Percentiles rank a stretch among this genome's conserved stretches.
These are phyloP conservation scores for Speoplatyrhinus poulsoni DNA, from an alignment of 2,113 vertebrate genomes.

Conservation along the genomic window DNA sequence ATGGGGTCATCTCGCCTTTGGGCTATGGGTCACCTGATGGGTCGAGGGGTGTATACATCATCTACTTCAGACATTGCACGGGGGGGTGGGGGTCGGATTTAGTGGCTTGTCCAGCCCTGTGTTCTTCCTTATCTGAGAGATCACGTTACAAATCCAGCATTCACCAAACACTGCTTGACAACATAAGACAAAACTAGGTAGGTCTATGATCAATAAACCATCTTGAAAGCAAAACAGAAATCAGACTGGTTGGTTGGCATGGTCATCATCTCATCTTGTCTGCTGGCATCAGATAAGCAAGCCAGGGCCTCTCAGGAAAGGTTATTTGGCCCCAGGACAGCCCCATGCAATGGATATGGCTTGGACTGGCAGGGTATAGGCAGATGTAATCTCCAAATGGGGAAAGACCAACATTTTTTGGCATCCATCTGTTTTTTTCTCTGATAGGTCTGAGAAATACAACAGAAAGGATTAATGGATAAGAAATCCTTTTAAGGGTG, in stretches of 20 bases:
- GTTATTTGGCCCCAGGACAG: slow-evolving; percentile 55
- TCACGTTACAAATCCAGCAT: slow-evolving; percentile 57
- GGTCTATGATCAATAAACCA: slow-evolving; percentile 66
- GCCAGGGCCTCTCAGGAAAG: slow-evolving; percentile 52
- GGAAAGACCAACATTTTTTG: slow-evolving; percentile 39
- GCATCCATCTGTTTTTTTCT: slow-evolving; percentile 26
- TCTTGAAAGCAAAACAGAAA: slow-evolving; percentile 49
- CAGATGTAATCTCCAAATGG: slow-evolving; percentile 58
- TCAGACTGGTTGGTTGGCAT: slow-evolving; percentile 62
- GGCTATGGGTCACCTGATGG: slow-evolving; percentile 26
- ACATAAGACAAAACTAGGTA: slow-evolving; percentile 56
- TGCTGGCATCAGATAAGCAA: slow-evolving; percentile 73
- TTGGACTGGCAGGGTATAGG: slow-evolving; percentile 40
- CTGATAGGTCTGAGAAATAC: slow-evolving; percentile 37
- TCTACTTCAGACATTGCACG: slow-evolving; percentile 23
- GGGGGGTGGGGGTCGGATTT: slow-evolving; percentile 29
- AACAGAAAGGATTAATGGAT: slow-evolving; percentile 29
- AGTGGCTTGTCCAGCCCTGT: slow-evolving; percentile 37
- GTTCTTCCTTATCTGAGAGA: slow-evolving; percentile 46
- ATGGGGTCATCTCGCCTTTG: slow-evolving; percentile 12
- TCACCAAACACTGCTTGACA: slow-evolving; percentile 37
- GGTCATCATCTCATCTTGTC: slow-evolving; percentile 53
- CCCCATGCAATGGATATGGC: slow-evolving; percentile 51
- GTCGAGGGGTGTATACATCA: slow-evolving; percentile 14
- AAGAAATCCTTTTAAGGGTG: slow-evolving; percentile 23